Evolutionary conservation across 2,888 invertebrate genomes (phyloP), one percentile per base, ranked within the genome.

Genomic region (Caenorhabditis zanzibari): DNA sequence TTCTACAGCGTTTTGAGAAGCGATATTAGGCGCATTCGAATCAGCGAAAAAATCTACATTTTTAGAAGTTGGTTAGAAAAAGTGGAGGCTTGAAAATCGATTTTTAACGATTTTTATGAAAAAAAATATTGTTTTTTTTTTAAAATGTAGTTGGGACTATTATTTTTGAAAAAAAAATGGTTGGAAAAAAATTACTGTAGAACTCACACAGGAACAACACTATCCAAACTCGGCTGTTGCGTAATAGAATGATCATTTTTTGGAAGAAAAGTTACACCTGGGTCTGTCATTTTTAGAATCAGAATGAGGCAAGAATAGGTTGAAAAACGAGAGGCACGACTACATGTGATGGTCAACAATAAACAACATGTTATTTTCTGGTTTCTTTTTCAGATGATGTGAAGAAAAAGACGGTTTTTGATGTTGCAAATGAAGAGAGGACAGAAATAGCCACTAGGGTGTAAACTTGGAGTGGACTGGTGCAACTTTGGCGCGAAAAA

Each of bases 151-250:
- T 5, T 22, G n/a, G 14, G 16, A 16, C 1, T 14, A 16, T n/a
- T n/a, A 14, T 3, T 44, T 44, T 16, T 14, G 32, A 4, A 32
- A 32, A 6, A 7, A 32, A 7, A 6, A 32, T 6, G 32, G 32
- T 7, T 4, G 7, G 7, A 32, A 32, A 32, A 6, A 7, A 32
- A 7, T 7, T 32, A n/a, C n/a, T n/a, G n/a, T n/a, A n/a, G n/a
- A 24, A 54, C 54, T 26, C 26, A 54, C 54, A 54, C 26, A 5
- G 54, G 54, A 54, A 54, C 54, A 2, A 26, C 16, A 14, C 54
- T 54, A 12, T 54, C 54, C 54, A 54, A 26, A 24, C 26, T 54
- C 26, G 54, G 54, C 26, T 54, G 54, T 14, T 54, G 14, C 26
- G 54, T 54, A 14, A 54, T 14, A 14, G 54, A 14, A 54, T 54